Evolutionary conservation across 2,797 vertebrate genomes (phyloP), one percentile per base, ranked within the genome.

Genomic region (Tapirus indicus): DNA sequence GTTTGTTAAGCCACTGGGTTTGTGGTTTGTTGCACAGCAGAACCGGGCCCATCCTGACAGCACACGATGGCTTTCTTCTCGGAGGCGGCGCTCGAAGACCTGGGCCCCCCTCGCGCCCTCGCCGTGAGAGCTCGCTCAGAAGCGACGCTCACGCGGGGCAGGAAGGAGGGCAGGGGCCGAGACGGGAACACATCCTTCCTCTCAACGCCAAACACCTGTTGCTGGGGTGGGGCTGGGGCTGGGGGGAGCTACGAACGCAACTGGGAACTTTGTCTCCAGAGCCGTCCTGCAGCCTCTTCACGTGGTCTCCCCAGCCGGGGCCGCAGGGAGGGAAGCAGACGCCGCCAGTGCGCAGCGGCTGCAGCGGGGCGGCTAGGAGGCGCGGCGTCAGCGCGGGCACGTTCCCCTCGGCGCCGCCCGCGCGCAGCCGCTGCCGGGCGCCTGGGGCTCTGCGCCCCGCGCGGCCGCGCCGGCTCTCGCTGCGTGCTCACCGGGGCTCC

Each of bases 1-100:
- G 49, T 52, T 52, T 52, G 49, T 52, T 52, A 52, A 35, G 66
- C n/a, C 14, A 17, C 27, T 10, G 7, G 13, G 27, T 10, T 27
- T 7, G 4, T 13, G 68, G n/a, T 52, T 52, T 52, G 49, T 52
- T 52, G 14, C 49, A 52, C 32, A 2, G 60, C 60, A 38, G 14
- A 29, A 10, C 7, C 5, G 0, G 41, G 11, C 6, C 4, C 4
- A 17, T 32, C 52, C 38, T 16, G 52, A 10, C 4, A 54, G 47
- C 29, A 3, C 21, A 54, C 4, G 6, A 16, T 71, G 49, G 66
- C 35, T 41, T 71, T 56, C 10, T 0, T 71, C 66, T 54, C 12
- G 49, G n/a, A 62, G 78, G 47, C 3, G 3, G 54, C 47, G 52
- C 14, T 52, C 49, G 9, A 58, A 85, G 44, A 6, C 49, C 44